Evolutionary conservation across 2,113 vertebrate genomes (phyloP).

Genomic region (Megaptera novaeangliae): DNA sequence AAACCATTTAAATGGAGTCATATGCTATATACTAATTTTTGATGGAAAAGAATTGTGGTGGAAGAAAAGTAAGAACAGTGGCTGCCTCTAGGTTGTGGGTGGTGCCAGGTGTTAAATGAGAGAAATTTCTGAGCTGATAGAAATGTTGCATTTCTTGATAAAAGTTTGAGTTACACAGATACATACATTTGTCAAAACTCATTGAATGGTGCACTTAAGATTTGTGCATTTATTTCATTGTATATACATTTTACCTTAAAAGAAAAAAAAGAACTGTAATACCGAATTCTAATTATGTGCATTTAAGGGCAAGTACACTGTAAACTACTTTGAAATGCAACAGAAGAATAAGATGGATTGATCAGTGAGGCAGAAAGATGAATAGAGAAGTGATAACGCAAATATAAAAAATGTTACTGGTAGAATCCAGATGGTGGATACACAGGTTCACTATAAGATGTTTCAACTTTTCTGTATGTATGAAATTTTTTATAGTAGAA

Average conservation of each 20-base stretch:
- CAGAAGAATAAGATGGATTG: background rate
- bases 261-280: background rate
- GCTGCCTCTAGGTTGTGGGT: background rate
- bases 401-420: background rate
- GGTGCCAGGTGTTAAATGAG: background rate
- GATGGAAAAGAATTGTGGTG: background rate
- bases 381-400: background rate
- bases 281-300: background rate
- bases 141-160: background rate
- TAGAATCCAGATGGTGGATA: background rate
- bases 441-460: background rate
- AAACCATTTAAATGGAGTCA: too few relatives aligned
- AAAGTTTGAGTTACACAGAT: background rate
- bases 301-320: background rate
- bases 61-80: background rate
- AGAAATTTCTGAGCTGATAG: background rate
- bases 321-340: background rate
- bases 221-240: background rate
- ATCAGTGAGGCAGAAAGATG: background rate
- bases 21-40: background rate
- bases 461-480: background rate
- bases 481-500: background rate
- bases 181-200: background rate
- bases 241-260: background rate
- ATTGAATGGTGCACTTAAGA: background rate